Evolutionary conservation across 2,797 vertebrate genomes (phyloP), one percentile per base, ranked within the genome.

Genomic region (Hydrophis major): DNA sequence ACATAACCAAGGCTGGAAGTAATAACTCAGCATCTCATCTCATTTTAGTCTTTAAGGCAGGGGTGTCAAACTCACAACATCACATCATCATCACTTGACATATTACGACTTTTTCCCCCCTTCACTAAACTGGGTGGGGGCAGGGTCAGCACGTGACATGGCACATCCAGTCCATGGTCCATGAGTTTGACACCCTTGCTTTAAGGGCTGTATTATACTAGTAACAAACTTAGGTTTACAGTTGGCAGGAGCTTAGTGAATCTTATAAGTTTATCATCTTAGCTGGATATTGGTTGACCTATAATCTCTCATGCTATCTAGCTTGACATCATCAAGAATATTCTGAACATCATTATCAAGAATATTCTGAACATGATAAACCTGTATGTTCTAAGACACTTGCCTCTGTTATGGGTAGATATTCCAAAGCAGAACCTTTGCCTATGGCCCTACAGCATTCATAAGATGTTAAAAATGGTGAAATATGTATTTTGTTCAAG

Each of bases 241-340:
- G 60, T 88, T 88, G 88, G 56, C 63, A 61, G 60, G 56, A 88
- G 47, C 56, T 88, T 86, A 83, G 42, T 10, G 20, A 91, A 60
- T 89, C 89, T 91, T 93, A 86, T 27, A 90, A 88, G 25, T 88
- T 93, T 93, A 61, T 91, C 47, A 91, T 14, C 89, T 61, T 93
- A 83, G 8, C 92, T 47, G 37, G 86, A 88, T 86, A 60, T 88
- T 56, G 28, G 20, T 4, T 16, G 16, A 28, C 37, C 74, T 83
- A 12, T 20, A 25, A 12, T 47, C 3, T 83, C 4, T 47, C 1
- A 47, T 47, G n/a, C 63, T 90, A 78, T 93, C 89, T 88, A 78
- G 87, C 90, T 90, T 91, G 63, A 61, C 55, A 88, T 90, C 20
- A 90, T 88, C 63, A 50, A 37, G 37, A 37, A 37, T 37, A 37